A percentile compares a stretch with the other conserved stretches of the same genome.
Conservation (phyloP, 1,140 invertebrate genomes). For the Neuroterus valhalla region DNA sequence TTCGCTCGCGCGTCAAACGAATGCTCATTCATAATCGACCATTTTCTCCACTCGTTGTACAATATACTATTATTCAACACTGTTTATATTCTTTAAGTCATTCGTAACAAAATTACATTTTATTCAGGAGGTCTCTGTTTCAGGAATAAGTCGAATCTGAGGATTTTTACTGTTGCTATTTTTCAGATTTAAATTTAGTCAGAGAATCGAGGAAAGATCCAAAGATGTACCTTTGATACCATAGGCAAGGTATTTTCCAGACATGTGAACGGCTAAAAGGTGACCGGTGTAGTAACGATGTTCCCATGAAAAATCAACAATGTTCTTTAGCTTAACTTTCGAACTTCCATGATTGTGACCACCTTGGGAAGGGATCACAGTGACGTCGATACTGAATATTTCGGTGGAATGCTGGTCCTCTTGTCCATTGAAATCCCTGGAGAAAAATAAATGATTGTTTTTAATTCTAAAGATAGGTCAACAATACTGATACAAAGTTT, state of each 20-base stretch:
- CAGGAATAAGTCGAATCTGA: no score
- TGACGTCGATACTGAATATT: conserved; percentile 82
- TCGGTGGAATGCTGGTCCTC: conserved; percentile 82
- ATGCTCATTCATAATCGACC: no score
- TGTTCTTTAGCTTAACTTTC: conserved; percentile 91
- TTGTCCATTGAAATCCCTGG: conserved; percentile 81
- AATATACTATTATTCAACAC: no score
- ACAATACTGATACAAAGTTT: background rate
- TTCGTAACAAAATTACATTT: no score
- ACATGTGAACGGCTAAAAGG: conserved; percentile 90
- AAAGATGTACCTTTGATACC: conserved; percentile 85
- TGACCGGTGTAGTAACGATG: conserved; percentile 89
- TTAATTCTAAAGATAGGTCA: background rate
- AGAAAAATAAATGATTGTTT: conserved; percentile 50
- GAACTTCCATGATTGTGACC: conserved; percentile 86
- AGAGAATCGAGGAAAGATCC: background rate
- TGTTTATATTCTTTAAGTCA: no score
- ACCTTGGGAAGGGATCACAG: conserved; percentile 82
- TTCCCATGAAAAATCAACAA: conserved; percentile 96
- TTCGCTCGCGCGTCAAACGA: no score
- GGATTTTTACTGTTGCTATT: conserved; percentile 4
- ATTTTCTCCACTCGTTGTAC: no score
- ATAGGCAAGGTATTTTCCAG: conserved; percentile 91
- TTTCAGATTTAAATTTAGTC: background rate
- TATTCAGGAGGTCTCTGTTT: no score